Evolutionary conservation across 2,113 vertebrate genomes (phyloP).

Genomic region (Salvelinus fontinalis): DNA sequence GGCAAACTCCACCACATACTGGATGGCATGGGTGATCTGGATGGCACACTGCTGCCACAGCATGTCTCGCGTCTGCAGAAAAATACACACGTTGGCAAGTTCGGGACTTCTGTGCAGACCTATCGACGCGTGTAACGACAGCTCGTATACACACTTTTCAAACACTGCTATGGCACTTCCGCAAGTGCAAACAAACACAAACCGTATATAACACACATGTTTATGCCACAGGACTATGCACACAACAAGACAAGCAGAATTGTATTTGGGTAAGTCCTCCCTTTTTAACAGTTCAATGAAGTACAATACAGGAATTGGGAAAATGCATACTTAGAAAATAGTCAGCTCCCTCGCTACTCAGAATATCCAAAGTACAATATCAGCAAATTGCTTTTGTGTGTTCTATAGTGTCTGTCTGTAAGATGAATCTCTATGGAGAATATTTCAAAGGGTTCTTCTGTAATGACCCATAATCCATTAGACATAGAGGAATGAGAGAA

Average conservation of each 20-base stretch:
- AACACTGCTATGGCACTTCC: not conserved
- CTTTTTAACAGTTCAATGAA: not conserved
- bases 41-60: conserved; percentile 99
- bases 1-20: conserved; percentile 98
- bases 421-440: conserved; percentile 34
- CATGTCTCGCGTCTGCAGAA: conserved; percentile 86
- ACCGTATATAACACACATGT: not conserved
- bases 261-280: not conserved
- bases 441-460: conserved; percentile 43
- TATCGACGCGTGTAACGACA: not conserved
- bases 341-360: not conserved
- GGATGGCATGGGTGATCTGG: conserved; percentile 98
- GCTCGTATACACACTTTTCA: not conserved
- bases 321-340: conserved; percentile 6
- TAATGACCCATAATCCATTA: conserved; percentile 50
- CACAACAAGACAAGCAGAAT: not conserved
- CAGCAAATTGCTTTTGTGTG: conserved; percentile 51
- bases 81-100: conserved; percentile 18
- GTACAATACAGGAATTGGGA: not conserved
- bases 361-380: conserved; percentile 34
- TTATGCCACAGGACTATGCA: not conserved
- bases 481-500: conserved; percentile 39
- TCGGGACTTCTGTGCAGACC: not conserved
- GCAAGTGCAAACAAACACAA: not conserved
- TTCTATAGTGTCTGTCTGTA: conserved; percentile 27